Conservation (phyloP, 37 sponge, comb jelly and placozoan species). For the Petrosia ficiformis region DNA sequence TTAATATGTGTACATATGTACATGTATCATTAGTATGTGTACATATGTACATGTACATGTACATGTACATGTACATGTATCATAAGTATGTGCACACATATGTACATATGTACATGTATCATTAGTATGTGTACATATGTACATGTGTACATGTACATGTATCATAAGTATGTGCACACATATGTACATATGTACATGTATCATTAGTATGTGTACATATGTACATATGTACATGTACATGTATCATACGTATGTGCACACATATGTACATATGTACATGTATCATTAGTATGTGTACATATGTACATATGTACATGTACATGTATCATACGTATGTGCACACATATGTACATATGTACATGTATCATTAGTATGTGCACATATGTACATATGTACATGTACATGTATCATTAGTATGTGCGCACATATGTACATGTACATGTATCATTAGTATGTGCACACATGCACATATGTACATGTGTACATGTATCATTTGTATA, state of each 20-base stretch:
- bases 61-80: conserved; percentile 1
- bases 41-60: background rate
- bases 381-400: conserved; percentile 4
- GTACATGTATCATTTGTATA: background rate
- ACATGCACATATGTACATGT: conserved; percentile 4
- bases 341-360: too few species aligned
- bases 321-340: too few species aligned
- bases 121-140: background rate
- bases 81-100: background rate
- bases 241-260: too few species aligned
- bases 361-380: conserved; percentile 4
- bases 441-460: conserved; percentile 4
- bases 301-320: too few species aligned
- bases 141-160: background rate
- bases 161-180: background rate
- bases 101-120: background rate
- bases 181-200: background rate
- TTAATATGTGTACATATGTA: background rate
- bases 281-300: too few species aligned
- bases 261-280: background rate
- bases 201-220: background rate
- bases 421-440: conserved; percentile 2
- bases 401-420: background rate
- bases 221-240: conserved; percentile 4
- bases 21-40: background rate